Evolutionary conservation across 2,797 vertebrate genomes (phyloP).

Genomic region (Halcyon chelicuti): DNA sequence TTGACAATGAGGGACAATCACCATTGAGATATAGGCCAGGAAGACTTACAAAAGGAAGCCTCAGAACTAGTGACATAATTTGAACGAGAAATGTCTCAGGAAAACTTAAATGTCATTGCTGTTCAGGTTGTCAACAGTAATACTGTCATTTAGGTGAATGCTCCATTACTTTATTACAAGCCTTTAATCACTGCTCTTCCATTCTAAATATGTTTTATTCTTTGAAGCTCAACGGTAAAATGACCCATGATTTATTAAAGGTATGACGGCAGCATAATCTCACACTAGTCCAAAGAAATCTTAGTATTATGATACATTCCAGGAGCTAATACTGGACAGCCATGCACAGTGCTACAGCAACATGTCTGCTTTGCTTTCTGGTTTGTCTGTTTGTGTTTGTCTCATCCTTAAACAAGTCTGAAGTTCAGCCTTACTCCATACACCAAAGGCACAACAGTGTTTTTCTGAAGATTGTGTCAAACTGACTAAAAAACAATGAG

Average conservation of each 20-base stretch:
- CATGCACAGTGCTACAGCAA: neutral
- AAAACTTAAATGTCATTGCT: conserved; percentile 49
- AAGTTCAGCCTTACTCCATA: neutral
- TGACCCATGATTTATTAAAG: neutral
- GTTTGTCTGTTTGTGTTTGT: neutral
- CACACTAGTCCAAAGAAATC: neutral
- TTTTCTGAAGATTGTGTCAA: neutral
- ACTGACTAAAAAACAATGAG: neutral
- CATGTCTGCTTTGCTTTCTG: neutral
- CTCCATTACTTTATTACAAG: conserved; percentile 24
- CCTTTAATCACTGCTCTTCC: conserved; percentile 24
- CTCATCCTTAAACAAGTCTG: neutral
- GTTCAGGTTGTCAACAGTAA: conserved; percentile 25
- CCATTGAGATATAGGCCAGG: neutral
- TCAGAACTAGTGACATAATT: conserved; percentile 26
- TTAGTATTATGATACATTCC: neutral
- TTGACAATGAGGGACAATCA: conserved; percentile 7
- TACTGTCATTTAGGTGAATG: conserved; percentile 46
- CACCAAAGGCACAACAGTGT: neutral
- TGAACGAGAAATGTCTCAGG: conserved; percentile 44
- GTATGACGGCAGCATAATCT: neutral
- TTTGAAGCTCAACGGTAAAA: neutral
- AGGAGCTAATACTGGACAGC: neutral
- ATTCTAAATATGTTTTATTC: conserved; percentile 7
- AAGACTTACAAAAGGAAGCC: conserved; percentile 16